Conservation (phyloP, 2,113 vertebrate species). For the Athene cunicularia region DNA sequence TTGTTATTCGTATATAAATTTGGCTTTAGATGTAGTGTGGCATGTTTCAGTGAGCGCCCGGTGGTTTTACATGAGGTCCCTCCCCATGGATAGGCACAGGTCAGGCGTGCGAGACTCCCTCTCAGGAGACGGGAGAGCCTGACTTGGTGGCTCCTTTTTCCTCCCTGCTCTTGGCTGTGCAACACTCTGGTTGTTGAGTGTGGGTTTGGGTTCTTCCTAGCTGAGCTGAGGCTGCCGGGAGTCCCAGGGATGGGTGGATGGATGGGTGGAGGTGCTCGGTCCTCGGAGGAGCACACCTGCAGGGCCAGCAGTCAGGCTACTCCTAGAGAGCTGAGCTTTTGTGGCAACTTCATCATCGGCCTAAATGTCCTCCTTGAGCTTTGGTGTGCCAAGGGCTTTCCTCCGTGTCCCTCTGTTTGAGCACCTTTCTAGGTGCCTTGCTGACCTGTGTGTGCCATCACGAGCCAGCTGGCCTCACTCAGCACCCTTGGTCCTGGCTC, state of each 20-base stretch:
- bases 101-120: neutral
- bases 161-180: neutral
- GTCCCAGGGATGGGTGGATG: too few species aligned
- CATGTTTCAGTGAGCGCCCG: accelerated
- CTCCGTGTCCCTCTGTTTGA: neutral
- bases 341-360: neutral
- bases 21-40: neutral
- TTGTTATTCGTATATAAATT: neutral
- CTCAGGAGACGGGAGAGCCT: accelerated
- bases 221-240: neutral
- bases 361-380: neutral
- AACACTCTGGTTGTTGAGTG: neutral
- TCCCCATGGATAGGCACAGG: accelerated
- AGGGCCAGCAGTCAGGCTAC: neutral
- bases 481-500: neutral
- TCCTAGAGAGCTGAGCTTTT: neutral
- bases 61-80: neutral
- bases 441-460: neutral
- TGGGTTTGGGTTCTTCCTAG: neutral
- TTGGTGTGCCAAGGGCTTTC: neutral
- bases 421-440: neutral
- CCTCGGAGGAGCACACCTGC: neutral
- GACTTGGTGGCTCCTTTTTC: accelerated
- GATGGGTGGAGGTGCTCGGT: neutral
- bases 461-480: neutral